These are phyloP conservation scores for Eidolon helvum DNA, from an alignment of 2,113 vertebrate genomes.

Conservation along the genomic window DNA sequence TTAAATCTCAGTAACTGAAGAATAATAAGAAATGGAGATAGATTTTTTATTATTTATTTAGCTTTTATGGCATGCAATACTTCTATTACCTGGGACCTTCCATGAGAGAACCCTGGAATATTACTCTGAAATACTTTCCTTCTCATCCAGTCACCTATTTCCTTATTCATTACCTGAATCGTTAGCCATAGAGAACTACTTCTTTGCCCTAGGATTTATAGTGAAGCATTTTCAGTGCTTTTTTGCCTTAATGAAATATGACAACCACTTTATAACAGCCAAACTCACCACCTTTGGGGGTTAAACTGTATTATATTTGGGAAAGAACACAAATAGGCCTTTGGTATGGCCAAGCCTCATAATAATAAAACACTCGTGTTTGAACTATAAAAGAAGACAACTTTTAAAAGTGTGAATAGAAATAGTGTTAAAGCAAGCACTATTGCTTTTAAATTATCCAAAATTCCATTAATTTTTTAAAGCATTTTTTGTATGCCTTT, in stretches of 20 bases:
- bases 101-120: background rate
- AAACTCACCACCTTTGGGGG: background rate
- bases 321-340: background rate
- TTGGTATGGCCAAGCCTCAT: background rate
- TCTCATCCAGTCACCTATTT: background rate
- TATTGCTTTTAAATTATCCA: background rate
- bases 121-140: background rate
- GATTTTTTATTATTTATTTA: background rate
- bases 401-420: background rate
- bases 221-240: background rate
- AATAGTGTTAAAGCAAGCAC: background rate
- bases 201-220: background rate
- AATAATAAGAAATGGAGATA: background rate
- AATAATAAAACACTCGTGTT: background rate
- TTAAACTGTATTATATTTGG: background rate
- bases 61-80: background rate
- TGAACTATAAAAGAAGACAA: background rate
- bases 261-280: background rate
- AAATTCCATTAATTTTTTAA: background rate
- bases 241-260: background rate
- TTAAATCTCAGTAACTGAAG: background rate
- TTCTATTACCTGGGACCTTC: background rate
- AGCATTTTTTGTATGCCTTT: background rate
- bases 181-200: background rate
- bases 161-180: background rate